Conservation (phyloP, 2,888 invertebrate genomes). For the Dyspetes luteomarginatus region DNA sequence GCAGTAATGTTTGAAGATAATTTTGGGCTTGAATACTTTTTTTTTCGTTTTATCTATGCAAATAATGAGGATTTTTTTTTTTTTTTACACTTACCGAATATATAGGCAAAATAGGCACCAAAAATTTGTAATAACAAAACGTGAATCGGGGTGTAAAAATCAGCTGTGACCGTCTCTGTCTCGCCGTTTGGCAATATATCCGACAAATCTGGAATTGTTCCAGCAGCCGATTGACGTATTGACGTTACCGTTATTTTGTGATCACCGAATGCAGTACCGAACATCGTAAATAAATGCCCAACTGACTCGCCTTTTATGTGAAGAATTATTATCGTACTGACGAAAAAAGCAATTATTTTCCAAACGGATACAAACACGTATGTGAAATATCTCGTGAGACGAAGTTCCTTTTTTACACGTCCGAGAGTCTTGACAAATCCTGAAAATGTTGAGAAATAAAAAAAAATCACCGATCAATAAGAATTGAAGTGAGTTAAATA, state of each 20-base stretch:
- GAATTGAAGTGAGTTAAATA: constrained; percentile 24
- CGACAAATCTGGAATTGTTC: constrained; percentile 88
- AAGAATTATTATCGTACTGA: constrained; percentile 89
- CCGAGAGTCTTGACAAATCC: constrained; percentile 90
- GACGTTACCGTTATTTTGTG: constrained; percentile 92
- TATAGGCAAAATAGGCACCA: constrained; percentile 94
- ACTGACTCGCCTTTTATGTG: constrained; percentile 91
- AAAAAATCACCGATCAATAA: constrained; percentile 1
- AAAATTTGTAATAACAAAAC: constrained; percentile 92
- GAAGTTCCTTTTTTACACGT: constrained; percentile 91
- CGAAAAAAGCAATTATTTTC: constrained; percentile 94
- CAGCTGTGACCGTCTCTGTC: constrained; percentile 89
- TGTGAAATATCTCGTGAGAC: constrained; percentile 92
- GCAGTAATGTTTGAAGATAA: background rate
- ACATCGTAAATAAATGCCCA: constrained; percentile 90
- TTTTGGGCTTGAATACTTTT: too few relatives aligned
- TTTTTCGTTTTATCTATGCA: background rate
- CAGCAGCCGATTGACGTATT: constrained; percentile 83
- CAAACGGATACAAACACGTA: constrained; percentile 95
- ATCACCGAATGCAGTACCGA: constrained; percentile 90
- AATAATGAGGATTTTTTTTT: background rate
- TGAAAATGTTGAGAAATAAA: constrained; percentile 72
- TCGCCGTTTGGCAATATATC: constrained; percentile 91
- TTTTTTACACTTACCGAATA: constrained; percentile 86
- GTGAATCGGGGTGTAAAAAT: constrained; percentile 89